Evolutionary conservation across 1,140 invertebrate species (phyloP), one percentile per base, ranked within the genome.

Genomic region (Diorhabda sublineata): DNA sequence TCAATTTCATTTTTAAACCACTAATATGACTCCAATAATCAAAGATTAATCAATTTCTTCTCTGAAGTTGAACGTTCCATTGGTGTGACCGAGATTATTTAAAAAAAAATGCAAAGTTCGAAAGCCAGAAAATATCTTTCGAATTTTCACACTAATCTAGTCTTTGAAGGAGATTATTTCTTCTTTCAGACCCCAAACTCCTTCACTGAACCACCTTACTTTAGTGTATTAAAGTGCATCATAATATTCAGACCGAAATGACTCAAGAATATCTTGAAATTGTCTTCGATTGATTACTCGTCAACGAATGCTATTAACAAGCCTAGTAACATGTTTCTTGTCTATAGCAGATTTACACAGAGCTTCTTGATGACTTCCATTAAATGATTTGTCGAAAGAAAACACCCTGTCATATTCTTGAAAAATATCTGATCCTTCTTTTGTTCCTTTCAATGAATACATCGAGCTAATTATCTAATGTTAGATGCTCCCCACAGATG

Each of bases 311-410:
- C 45, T 52, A 52, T 52, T 2, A 52, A 52, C 45, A 52, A 9
- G 5, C 5, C 8, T 9, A 52, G 8, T 5, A 5, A 52, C 45
- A 52, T 52, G 45, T 52, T 52, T 52, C 45, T 2, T 2, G 45
- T 52, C 45, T 52, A 52, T 52, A 52, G 45, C 45, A 52, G 45
- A 52, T 52, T 52, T 52, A 52, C 45, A 52, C 45, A 52, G 45
- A 9, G 45, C 45, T 52, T 52, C 5, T 52, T 52, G 45, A 52
- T 52, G 45, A 6, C 5, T 52, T 5, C 8, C 45, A 52, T 52
- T 6, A 52, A 6, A 52, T 52, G 45, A 5, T 9, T 52, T 6
- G 45, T 9, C 5, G 8, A 52, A 5, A 52, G 8, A 52, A 5
- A 52, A 52, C 8, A 52, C 8, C 8, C 8, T 52, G 45, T 52